Base-by-base conservation (phyloP, 2,113 vertebrate species). In the Chaenogobius annularis region DNA sequence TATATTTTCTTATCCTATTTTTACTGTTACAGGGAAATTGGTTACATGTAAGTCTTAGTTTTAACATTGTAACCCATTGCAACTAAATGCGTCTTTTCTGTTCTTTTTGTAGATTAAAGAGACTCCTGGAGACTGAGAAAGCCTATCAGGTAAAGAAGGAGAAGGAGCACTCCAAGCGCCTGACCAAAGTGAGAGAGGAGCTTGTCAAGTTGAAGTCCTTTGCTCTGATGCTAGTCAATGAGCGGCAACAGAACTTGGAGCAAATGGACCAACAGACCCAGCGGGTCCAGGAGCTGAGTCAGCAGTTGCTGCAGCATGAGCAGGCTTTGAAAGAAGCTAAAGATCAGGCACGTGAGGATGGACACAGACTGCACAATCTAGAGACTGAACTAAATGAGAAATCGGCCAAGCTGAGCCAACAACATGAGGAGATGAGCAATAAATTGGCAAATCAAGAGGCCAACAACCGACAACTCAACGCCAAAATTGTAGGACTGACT, bases 161-260 rank as follows among this genome's bases (percentile, higher is more conserved):
- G 75, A 98, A 94, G 82, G 97, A 99, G 79, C 95, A 98, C 68
- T 92, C 91, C 12, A 98, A 95, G 84, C 90, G 94, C 50, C 92
- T 98, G 77, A 90, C 77, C 83, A 99, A 97, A 82, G 89, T 97
- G 66, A 92, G 92, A 80, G 97, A 96, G 73, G 97, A 99, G 84
- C 92, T 99, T 69, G 95, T 97, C 31, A 99, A 98, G 66, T 92
- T 99, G 40, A 99, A 99, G 82, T 98, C 97, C 19, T 99, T 99
- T 88, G 94, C 97, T 76, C 94, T 99, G 82, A 98, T 98, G 96
- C 92, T 99, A 88, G 97, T 99, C 80, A 97, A 98, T 90, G 97
- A 99, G 81, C 95, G 96, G 66, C 96, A 99, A 91, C 95, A 97
- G 89, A 95, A 99, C 84, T 94, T 98, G 68, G 96, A 98, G 72